phyloP scores from a whole-genome alignment of 2,113 vertebrate species.

The Ptilonorhynchus violaceus region DNA sequence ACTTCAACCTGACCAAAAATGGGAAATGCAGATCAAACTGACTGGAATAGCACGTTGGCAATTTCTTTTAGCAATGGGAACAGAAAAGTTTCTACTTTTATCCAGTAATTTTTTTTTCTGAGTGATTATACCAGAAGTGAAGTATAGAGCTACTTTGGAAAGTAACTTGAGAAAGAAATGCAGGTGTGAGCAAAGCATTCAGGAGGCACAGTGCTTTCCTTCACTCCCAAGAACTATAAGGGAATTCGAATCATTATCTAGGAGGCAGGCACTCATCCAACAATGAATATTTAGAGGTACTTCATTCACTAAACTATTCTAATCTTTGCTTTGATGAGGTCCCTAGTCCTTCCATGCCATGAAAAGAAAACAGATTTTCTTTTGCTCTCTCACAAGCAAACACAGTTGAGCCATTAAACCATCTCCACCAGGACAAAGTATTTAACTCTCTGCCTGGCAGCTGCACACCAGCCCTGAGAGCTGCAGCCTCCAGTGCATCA shows the following conservation, averaged over 20 bases:
- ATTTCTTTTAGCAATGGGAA: neutral
- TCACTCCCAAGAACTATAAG: neutral
- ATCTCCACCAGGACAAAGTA: neutral
- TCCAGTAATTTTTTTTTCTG: neutral
- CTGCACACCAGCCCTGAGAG: neutral
- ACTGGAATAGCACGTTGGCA: neutral
- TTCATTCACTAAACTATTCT: neutral
- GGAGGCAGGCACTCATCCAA: neutral
- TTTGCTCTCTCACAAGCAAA: neutral
- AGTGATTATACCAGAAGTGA: neutral
- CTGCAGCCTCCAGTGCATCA: neutral
- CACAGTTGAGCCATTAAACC: neutral
- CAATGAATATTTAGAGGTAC: neutral
- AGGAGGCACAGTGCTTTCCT: neutral
- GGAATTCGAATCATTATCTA: neutral
- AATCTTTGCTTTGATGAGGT: neutral
- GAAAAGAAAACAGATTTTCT: neutral
- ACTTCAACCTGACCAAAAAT: neutral
- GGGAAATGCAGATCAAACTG: neutral
- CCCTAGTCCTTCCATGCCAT: neutral
- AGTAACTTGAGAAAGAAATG: neutral
- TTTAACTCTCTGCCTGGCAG: neutral
- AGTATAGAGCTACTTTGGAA: neutral
- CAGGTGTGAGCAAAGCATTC: neutral
- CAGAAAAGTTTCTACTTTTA: neutral